These are phyloP conservation scores for Stenodera caucasica DNA, from an alignment of 2,888 invertebrate species.

Conservation along the genomic window DNA sequence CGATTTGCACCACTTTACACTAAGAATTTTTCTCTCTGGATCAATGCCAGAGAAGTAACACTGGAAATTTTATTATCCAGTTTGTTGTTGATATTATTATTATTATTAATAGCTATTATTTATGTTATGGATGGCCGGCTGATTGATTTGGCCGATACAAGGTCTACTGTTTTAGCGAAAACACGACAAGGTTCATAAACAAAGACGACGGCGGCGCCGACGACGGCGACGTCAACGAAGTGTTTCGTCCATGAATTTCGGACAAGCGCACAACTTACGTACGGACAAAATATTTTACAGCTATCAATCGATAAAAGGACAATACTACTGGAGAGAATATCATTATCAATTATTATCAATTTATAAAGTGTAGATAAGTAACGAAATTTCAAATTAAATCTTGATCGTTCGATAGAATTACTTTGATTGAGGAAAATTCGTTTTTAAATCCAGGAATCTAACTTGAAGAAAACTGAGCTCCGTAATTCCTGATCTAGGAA, in stretches of 20 bases:
- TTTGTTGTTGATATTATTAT: background rate
- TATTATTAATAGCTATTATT: no score
- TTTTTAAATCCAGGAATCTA: no score
- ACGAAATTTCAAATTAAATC: no score
- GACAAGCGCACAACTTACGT: slow-evolving; percentile 29
- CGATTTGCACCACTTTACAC: background rate
- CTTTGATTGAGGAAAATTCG: no score
- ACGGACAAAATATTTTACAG: background rate
- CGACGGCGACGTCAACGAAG: background rate
- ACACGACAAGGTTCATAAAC: slow-evolving; percentile 34
- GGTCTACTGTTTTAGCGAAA: slow-evolving; percentile 27
- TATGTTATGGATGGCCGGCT: slow-evolving; percentile 23
- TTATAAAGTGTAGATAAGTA: no score
- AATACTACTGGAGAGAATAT: no score
- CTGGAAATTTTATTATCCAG: background rate
- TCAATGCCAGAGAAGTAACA: background rate
- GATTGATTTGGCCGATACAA: slow-evolving; percentile 31
- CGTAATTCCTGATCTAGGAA: no score
- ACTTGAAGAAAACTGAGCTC: no score
- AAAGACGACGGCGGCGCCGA: slow-evolving; percentile 17
- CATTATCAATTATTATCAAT: no score
- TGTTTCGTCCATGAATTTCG: slow-evolving; percentile 24
- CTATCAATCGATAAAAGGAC: slow-evolving; percentile 22
- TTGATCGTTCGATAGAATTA: no score
- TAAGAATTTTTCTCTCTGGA: background rate